Percentiles rank a stretch among this genome's conserved stretches.
Conservation (phyloP, 1,140 invertebrate genomes). For the Hyles vespertilio region DNA sequence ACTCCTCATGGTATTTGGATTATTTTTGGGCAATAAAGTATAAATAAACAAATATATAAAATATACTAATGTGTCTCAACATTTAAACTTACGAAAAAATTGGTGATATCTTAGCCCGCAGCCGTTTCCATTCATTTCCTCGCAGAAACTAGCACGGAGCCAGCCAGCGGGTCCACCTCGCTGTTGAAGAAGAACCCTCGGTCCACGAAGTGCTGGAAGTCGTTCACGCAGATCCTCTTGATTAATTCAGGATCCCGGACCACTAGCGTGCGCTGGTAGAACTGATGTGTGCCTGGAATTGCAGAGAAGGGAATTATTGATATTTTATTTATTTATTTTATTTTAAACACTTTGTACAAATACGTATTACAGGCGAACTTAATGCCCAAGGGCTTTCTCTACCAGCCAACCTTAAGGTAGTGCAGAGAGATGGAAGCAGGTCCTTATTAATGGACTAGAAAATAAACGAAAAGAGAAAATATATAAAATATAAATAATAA, state of each 20-base stretch:
- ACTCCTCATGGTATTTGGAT: not conserved
- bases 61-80: not conserved
- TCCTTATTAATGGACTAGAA: too few species aligned
- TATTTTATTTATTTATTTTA: too few species aligned
- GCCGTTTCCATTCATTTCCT: constrained; percentile 68
- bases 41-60: too few species aligned
- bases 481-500: too few species aligned
- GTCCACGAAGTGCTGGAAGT: constrained; percentile 73
- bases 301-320: not conserved
- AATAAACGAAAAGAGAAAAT: too few species aligned
- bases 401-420: too few species aligned
- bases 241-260: constrained; percentile 70
- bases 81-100: constrained; percentile 65
- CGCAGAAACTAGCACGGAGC: constrained; percentile 59
- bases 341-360: too few species aligned
- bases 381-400: too few species aligned
- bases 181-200: constrained; percentile 68
- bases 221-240: constrained; percentile 70
- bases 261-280: constrained; percentile 57
- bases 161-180: constrained; percentile 62
- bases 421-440: too few species aligned
- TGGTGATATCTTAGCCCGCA: constrained; percentile 65
- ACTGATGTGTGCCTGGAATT: constrained; percentile 58
- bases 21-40: too few species aligned
- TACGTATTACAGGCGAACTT: too few species aligned